Percentiles rank a stretch among this genome's conserved stretches.
phyloP scores from a whole-genome alignment of 2,113 vertebrate species.

The Pandion haliaetus region DNA sequence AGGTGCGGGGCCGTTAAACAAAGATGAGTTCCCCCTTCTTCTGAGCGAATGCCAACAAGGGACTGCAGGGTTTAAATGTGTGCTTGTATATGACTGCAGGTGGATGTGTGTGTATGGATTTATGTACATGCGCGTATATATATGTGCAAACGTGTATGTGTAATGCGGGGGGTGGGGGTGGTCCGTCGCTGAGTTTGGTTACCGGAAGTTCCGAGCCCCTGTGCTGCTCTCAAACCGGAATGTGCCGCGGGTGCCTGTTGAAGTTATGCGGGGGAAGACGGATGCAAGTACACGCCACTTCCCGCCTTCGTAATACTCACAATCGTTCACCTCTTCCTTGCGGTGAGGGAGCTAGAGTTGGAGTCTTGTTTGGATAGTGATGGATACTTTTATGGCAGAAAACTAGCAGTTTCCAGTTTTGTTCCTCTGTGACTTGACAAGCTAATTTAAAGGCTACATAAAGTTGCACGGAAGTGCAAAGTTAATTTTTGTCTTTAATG shows the following conservation, averaged over 20 bases:
- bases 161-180: fast-evolving
- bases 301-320: not conserved
- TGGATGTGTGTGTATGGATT: fast-evolving
- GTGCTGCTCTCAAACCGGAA: not conserved
- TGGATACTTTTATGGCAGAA: not conserved
- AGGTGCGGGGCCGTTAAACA: not conserved
- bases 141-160: fast-evolving
- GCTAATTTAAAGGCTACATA: not conserved
- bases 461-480: not conserved
- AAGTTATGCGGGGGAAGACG: fast-evolving
- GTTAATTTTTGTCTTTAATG: not conserved
- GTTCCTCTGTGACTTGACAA: not conserved
- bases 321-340: not conserved
- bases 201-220: fast-evolving
- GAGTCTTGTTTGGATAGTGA: not conserved
- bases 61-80: not conserved
- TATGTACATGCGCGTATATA: fast-evolving
- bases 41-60: fast-evolving
- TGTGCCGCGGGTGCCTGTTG: not conserved
- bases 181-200: not conserved
- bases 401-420: not conserved
- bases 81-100: not conserved
- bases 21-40: not conserved
- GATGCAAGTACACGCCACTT: not conserved
- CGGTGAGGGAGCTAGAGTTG: fast-evolving